phyloP scores from a whole-genome alignment of 1,140 invertebrate genomes.

The Drosophila repleta region DNA sequence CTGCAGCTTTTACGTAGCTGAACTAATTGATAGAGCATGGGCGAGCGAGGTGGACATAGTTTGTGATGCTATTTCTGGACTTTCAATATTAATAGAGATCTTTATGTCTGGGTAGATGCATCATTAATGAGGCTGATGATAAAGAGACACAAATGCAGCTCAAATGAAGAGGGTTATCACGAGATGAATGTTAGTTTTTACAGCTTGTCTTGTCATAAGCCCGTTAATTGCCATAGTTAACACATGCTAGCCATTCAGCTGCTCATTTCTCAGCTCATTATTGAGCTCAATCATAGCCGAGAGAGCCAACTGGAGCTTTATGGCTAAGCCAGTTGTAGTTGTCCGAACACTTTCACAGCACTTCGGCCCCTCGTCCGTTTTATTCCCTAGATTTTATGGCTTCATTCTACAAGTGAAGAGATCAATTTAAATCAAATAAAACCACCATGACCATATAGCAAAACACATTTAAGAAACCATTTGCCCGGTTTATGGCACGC shows the following conservation, averaged over 20 bases:
- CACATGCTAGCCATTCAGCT: conserved; percentile 10
- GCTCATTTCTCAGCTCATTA: conserved; percentile 10
- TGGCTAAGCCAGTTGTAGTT: conserved; percentile 1
- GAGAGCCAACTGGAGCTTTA: conserved; percentile 11
- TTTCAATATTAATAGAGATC: not conserved
- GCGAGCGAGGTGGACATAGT: not conserved
- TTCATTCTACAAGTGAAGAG: conserved; percentile 58
- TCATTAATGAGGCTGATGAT: not conserved
- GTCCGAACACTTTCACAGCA: conserved; percentile 9
- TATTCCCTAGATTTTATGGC: conserved; percentile 39
- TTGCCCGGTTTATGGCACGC: conserved; percentile 52
- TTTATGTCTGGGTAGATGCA: too few species aligned
- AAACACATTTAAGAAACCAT: conserved; percentile 45
- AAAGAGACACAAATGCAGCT: not conserved
- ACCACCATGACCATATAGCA: conserved; percentile 38
- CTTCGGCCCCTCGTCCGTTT: conserved; percentile 13
- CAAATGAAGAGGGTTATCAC: not conserved
- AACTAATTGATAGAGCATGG: conserved; percentile 30
- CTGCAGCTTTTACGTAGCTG: conserved; percentile 17
- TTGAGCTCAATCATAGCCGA: not conserved
- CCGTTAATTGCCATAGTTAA: conserved; percentile 23
- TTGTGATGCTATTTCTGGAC: conserved; percentile 5
- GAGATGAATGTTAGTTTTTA: not conserved
- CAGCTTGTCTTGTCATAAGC: not conserved
- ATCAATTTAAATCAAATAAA: conserved; percentile 81